Conservation (phyloP, 2,113 vertebrate species). For the Campylomormyrus tamandua region DNA sequence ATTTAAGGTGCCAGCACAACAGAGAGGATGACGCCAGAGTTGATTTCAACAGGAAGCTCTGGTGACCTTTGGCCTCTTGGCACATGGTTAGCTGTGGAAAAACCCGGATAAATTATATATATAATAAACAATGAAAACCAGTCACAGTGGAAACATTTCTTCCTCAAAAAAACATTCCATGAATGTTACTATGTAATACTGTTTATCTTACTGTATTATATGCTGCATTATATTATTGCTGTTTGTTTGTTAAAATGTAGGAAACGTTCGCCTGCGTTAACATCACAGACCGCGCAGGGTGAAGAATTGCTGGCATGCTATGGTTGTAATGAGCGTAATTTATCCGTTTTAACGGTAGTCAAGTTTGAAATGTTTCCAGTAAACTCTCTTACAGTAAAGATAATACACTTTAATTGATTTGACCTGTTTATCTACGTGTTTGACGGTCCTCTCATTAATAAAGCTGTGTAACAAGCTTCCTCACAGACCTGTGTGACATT, state of each 20-base stretch:
- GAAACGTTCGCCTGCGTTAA: not conserved
- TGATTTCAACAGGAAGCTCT: not conserved
- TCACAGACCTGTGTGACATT: not conserved
- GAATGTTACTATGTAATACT: not conserved
- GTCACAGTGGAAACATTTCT: not conserved
- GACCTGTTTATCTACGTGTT: not conserved
- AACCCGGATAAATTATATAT: not conserved
- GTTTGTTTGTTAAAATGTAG: not conserved
- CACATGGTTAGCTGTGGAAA: slow-evolving; percentile 11
- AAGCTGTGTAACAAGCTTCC: not conserved
- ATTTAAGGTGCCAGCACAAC: not conserved
- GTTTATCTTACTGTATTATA: not conserved
- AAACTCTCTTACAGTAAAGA: not conserved
- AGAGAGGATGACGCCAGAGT: not conserved
- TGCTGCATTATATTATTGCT: not conserved
- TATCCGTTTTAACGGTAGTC: not conserved
- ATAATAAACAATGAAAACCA: not conserved
- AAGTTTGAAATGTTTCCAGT: not conserved
- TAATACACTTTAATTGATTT: not conserved
- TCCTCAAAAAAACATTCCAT: not conserved
- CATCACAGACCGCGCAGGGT: not conserved
- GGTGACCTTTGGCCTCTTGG: slow-evolving; percentile 2
- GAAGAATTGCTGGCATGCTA: not conserved
- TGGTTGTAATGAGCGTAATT: not conserved
- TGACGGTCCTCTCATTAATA: not conserved